Percentiles rank a stretch among this genome's conserved stretches.
Conservation (phyloP, 1,140 invertebrate species). For the Zaprionus gabonicus region DNA sequence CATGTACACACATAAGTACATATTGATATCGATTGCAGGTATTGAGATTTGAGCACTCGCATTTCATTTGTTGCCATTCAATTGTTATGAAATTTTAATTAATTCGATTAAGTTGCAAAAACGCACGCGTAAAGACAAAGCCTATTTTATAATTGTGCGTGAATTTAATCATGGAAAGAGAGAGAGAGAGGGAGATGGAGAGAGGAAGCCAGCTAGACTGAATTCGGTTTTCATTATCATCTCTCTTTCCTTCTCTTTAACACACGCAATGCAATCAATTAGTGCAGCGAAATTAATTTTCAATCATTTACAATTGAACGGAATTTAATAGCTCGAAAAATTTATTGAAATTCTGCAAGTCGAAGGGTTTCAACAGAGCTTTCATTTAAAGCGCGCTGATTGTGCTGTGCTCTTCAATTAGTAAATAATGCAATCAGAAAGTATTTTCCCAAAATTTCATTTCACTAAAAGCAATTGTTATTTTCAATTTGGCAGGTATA, state of each 20-base stretch:
- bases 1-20: neutral
- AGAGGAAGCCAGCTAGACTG: too few species aligned
- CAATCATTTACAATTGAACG: constrained; percentile 14
- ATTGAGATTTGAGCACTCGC: constrained; percentile 18
- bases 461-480: neutral
- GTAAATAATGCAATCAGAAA: neutral
- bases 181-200: neutral
- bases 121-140: constrained; percentile 15
- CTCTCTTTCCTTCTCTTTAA: neutral
- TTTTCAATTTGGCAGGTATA: neutral
- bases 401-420: neutral
- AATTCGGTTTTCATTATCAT: constrained; percentile 3
- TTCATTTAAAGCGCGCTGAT: neutral
- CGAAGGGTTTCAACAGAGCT: neutral
- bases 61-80: constrained; percentile 32
- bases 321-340: neutral
- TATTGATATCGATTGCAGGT: neutral
- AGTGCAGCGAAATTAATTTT: constrained; percentile 46
- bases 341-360: neutral
- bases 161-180: neutral
- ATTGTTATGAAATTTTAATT: constrained; percentile 73
- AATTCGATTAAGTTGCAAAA: constrained; percentile 74
- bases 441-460: neutral
- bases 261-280: constrained; percentile 29
- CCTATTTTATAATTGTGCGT: constrained; percentile 5